phyloP scores from a whole-genome alignment of 2,113 vertebrate genomes.

The Benitochromis conjunctus region DNA sequence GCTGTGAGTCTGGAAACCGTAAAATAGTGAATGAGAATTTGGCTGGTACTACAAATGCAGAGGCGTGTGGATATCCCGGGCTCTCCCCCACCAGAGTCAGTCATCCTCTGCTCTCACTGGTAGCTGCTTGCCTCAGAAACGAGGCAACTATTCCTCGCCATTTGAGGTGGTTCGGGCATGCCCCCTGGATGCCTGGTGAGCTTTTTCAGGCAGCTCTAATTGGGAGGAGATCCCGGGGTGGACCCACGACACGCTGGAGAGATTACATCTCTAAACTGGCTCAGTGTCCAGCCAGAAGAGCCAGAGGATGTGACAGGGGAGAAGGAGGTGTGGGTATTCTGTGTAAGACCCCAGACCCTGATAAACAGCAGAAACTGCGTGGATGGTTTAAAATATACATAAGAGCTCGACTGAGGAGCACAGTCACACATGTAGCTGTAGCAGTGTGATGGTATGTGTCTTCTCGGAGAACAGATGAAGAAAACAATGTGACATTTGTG shows the following conservation, averaged over 20 bases:
- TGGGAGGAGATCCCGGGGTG: background rate
- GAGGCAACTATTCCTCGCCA: background rate
- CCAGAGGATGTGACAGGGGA: background rate
- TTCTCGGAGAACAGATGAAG: background rate
- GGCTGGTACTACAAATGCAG: background rate
- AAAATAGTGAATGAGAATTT: fast-evolving
- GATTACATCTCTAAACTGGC: background rate
- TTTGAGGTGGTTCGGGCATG: background rate
- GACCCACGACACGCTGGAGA: background rate
- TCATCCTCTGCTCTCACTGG: background rate
- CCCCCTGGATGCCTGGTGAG: background rate
- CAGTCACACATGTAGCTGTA: background rate
- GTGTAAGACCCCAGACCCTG: background rate
- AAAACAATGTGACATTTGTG: background rate
- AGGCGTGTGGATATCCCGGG: background rate
- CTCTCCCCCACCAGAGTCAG: background rate
- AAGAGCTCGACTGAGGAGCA: background rate
- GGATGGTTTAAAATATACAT: background rate
- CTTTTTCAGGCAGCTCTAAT: background rate
- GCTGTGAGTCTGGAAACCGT: background rate
- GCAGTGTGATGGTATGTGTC: background rate
- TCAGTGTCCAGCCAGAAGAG: background rate
- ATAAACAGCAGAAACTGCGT: background rate
- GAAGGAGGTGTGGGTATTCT: background rate
- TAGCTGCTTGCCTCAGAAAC: background rate